Percentiles rank a stretch among this genome's conserved stretches.
Evolutionary conservation across 2,113 vertebrate species (phyloP).

Genomic region (Anguilla japonica): DNA sequence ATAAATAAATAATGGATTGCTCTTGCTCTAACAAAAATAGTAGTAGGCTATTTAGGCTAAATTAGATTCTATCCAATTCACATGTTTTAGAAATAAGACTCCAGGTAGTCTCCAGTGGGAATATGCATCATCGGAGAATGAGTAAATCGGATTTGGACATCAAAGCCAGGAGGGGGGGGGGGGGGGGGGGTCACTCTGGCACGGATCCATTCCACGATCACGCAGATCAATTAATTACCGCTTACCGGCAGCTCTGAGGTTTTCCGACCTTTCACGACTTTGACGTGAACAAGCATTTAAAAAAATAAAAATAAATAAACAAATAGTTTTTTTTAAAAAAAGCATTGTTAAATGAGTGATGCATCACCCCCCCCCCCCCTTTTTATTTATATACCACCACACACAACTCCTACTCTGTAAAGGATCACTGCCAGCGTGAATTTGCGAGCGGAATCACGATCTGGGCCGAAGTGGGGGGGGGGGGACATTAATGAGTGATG

Average conservation of each 20-base stretch:
- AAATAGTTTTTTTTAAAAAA: no score
- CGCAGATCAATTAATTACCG: neutral
- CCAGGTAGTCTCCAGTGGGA: neutral
- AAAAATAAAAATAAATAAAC: neutral
- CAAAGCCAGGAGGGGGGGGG: neutral
- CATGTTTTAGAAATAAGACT: neutral
- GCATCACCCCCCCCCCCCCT: conserved; percentile 28
- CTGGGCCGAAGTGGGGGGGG: conserved; percentile 39
- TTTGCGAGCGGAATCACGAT: conserved; percentile 46
- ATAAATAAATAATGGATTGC: no score
- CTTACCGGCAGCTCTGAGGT: neutral
- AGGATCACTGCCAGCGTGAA: conserved; percentile 38
- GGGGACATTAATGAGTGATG: conserved; percentile 67
- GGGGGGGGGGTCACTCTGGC: neutral
- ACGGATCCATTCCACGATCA: neutral
- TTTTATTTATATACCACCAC: conserved; percentile 14
- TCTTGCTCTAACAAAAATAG: neutral
- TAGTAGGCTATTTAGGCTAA: neutral
- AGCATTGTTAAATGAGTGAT: neutral
- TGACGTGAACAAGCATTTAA: neutral
- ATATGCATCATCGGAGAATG: neutral
- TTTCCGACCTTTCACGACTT: neutral
- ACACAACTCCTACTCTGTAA: conserved; percentile 39
- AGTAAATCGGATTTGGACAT: neutral
- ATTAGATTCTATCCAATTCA: neutral